Evolutionary conservation across 2,113 vertebrate genomes (phyloP).

Genomic region (Rhagologus leucostigma): DNA sequence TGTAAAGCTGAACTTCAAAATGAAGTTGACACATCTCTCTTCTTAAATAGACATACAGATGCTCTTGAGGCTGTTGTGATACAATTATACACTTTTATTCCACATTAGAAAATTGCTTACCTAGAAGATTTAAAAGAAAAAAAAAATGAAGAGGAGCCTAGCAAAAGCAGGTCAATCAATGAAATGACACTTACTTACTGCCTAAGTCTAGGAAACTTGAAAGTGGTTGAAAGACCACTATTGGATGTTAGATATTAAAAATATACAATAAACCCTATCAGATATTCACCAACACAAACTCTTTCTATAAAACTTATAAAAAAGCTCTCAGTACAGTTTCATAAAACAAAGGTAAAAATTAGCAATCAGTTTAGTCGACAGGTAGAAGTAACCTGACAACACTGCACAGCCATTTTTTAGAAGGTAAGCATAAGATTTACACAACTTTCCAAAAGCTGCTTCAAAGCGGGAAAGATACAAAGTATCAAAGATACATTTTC

Average conservation of each 20-base stretch:
- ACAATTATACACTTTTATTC: neutral
- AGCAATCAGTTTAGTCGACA: neutral
- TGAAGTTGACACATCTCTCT: neutral
- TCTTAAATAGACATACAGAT: neutral
- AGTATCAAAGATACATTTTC: neutral
- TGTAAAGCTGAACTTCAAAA: neutral
- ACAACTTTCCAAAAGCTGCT: neutral
- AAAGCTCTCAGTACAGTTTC: neutral
- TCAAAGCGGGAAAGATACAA: neutral
- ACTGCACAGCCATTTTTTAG: neutral
- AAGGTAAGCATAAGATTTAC: neutral
- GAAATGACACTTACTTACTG: neutral
- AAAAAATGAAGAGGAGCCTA: fast-evolving
- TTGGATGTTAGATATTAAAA: neutral
- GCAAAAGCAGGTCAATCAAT: neutral
- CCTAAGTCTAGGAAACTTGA: neutral
- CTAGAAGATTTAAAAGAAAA: neutral
- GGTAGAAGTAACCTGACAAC: neutral
- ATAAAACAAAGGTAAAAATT: neutral
- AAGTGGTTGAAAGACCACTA: neutral
- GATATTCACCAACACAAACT: neutral
- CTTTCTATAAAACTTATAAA: neutral
- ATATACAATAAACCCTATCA: neutral
- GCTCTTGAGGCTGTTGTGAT: neutral
- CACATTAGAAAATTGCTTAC: neutral